Percentiles rank a stretch among this genome's conserved stretches.
phyloP scores from a whole-genome alignment of 1,140 invertebrate genomes.

The Glossosoma conforme region DNA sequence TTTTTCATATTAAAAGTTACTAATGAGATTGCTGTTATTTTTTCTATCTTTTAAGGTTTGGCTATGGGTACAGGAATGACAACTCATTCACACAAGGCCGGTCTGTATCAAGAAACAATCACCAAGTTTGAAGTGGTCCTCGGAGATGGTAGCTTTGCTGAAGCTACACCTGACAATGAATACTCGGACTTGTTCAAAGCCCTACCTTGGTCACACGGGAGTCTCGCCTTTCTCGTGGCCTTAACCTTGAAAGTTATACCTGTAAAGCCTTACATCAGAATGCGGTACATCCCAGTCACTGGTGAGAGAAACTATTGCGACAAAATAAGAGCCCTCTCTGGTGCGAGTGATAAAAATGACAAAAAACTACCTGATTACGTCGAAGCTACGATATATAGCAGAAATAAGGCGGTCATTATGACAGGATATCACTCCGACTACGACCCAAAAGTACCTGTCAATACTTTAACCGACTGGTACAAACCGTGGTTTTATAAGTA shows the following conservation, averaged over 20 bases:
- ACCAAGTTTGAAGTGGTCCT: constrained; percentile 69
- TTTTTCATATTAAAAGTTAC: too few species aligned
- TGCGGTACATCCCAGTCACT: constrained; percentile 66
- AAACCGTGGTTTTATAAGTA: constrained; percentile 87
- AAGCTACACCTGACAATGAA: constrained; percentile 64
- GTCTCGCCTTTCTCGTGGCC: constrained; percentile 73
- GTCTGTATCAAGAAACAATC: constrained; percentile 78
- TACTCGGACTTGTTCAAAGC: constrained; percentile 70
- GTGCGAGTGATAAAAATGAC: constrained; percentile 44
- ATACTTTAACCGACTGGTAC: constrained; percentile 70
- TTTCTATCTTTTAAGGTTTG: constrained; percentile 61
- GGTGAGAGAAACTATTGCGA: constrained; percentile 62
- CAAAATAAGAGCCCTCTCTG: constrained; percentile 49
- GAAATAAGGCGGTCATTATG: constrained; percentile 71
- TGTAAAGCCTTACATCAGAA: constrained; percentile 58
- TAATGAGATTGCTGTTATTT: too few species aligned
- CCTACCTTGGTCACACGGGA: constrained; percentile 81
- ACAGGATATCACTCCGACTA: constrained; percentile 54
- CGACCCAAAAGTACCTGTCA: constrained; percentile 49
- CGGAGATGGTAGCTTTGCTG: constrained; percentile 65
- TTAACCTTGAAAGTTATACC: constrained; percentile 74
- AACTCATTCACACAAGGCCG: constrained; percentile 72
- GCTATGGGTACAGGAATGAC: constrained; percentile 81
- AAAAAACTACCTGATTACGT: constrained; percentile 72
- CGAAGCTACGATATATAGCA: constrained; percentile 66